These are phyloP conservation scores for Premnoplex brunnescens DNA, from an alignment of 2,797 vertebrate genomes.

Conservation along the genomic window DNA sequence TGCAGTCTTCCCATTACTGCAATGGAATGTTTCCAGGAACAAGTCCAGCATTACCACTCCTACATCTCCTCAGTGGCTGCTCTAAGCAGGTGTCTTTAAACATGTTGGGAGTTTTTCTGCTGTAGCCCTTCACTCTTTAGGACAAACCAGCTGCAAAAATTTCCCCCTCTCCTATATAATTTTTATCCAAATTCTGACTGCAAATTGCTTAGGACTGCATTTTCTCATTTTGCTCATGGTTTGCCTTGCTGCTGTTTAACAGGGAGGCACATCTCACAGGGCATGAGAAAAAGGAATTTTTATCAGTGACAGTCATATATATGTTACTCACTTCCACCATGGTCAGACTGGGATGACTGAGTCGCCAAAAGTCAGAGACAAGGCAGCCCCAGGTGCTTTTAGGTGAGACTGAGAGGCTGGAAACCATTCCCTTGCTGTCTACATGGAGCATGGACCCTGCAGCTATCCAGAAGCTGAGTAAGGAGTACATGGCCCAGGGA, in stretches of 20 bases:
- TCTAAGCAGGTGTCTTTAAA: neutral
- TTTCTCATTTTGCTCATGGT: neutral
- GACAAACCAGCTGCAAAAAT: neutral
- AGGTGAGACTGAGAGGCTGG: neutral
- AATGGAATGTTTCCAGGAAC: neutral
- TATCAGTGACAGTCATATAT: neutral
- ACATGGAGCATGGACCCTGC: neutral
- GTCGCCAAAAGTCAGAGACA: neutral
- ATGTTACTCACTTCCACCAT: neutral
- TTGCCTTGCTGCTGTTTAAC: neutral
- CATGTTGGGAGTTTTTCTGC: neutral
- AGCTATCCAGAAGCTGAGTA: neutral
- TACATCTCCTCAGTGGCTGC: neutral
- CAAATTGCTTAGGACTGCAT: neutral
- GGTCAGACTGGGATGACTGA: neutral
- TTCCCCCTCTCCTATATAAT: neutral
- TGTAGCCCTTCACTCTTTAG: neutral
- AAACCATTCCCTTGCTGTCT: neutral
- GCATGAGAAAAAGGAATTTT: neutral
- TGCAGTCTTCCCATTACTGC: neutral
- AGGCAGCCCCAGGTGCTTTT: neutral
- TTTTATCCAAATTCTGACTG: neutral
- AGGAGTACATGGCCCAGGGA: neutral
- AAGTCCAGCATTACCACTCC: neutral
- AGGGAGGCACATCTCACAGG: neutral